A percentile compares a stretch with the other conserved stretches of the same genome.
Evolutionary conservation across 1,140 invertebrate genomes (phyloP).

Genomic region (Ceratitis capitata): DNA sequence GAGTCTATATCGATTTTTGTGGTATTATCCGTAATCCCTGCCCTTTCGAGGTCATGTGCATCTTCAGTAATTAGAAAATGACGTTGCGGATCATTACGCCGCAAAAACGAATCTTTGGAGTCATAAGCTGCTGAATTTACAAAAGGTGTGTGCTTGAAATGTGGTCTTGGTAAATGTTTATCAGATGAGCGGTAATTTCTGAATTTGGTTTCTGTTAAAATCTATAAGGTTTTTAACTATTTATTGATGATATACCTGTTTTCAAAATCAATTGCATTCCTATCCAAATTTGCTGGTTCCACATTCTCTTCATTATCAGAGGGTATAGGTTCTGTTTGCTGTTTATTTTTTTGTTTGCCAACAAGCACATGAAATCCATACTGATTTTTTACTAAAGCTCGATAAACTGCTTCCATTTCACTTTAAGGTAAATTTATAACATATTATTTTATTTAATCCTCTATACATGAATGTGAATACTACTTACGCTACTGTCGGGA

Average conservation of each 20-base stretch:
- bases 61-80: conserved; percentile 27
- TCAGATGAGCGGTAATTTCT: not conserved
- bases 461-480: not conserved
- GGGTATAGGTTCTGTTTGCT: not conserved
- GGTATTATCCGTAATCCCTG: not conserved
- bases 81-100: not conserved
- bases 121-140: not conserved
- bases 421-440: not conserved
- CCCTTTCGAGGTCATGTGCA: conserved; percentile 39
- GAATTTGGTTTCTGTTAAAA: not conserved
- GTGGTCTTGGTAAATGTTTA: conserved; percentile 6
- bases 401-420: conserved; percentile 41
- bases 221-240: not conserved
- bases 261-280: conserved; percentile 15
- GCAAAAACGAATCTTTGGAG: not conserved
- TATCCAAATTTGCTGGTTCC: not conserved
- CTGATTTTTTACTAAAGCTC: conserved; percentile 39
- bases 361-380: conserved; percentile 42
- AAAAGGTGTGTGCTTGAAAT: not conserved
- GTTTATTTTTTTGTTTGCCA: conserved; percentile 37
- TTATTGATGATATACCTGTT: not conserved
- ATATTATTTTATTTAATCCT: not conserved
- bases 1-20: not conserved
- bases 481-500: conserved; percentile 44
- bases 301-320: not conserved